Percentiles rank a stretch among this genome's conserved stretches.
These are phyloP conservation scores for Caerostris extrusa DNA, from an alignment of 1,140 invertebrate genomes.

Conservation along the genomic window DNA sequence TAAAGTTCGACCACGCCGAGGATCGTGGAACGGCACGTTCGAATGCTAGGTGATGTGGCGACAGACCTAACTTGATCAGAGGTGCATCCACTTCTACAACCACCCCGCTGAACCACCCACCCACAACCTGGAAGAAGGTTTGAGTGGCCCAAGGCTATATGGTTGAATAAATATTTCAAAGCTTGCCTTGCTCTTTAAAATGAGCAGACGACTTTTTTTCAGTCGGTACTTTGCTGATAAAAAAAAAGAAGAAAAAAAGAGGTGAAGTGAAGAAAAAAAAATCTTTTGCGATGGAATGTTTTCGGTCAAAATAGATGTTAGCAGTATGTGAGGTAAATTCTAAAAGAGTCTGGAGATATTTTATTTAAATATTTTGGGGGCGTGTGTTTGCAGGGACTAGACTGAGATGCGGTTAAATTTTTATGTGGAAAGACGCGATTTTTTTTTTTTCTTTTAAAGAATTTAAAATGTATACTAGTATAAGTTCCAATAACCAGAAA, in stretches of 20 bases:
- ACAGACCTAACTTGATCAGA: slow-evolving; percentile 59
- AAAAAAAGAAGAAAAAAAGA: neutral
- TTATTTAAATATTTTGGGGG: slow-evolving; percentile 47
- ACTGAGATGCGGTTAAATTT: neutral
- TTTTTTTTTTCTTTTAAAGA: too few species aligned
- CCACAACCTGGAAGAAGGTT: neutral
- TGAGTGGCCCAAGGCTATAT: neutral
- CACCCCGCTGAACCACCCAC: neutral
- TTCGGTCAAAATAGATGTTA: slow-evolving; percentile 45
- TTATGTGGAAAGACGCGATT: too few species aligned
- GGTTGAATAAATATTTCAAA: slow-evolving; percentile 63
- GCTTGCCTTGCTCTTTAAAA: slow-evolving; percentile 52
- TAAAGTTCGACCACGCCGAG: neutral
- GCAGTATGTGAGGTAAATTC: slow-evolving; percentile 31
- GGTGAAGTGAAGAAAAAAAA: neutral
- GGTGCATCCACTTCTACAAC: slow-evolving; percentile 36
- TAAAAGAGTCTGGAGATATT: slow-evolving; percentile 26
- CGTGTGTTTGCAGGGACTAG: slow-evolving; percentile 2
- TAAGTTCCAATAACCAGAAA: too few species aligned
- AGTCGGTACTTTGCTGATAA: neutral
- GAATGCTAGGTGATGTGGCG: slow-evolving; percentile 29
- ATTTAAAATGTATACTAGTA: too few species aligned
- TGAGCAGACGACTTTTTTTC: slow-evolving; percentile 32
- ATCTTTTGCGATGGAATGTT: slow-evolving; percentile 13
- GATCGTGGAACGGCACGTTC: slow-evolving; percentile 15